Evolutionary conservation across 37 sponge, comb jelly and placozoan species (phyloP), one percentile per base, ranked within the genome.

Genomic region (Haliclona indistincta): DNA sequence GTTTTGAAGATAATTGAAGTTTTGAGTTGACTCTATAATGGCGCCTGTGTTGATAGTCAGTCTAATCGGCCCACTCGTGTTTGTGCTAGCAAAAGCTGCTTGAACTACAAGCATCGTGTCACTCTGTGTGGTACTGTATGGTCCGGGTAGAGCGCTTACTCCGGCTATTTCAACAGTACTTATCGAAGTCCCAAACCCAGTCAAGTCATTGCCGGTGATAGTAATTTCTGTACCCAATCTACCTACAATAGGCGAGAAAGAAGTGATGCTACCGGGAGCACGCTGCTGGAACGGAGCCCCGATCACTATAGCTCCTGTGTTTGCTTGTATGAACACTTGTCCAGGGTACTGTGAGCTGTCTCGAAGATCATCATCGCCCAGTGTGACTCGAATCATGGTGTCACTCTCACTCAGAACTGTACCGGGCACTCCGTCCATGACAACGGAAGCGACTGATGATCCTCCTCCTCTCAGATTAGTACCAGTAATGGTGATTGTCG

Each of bases 391-490:
- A 36, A 89, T 70, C 1, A 36, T 0, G 0, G 68, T 70, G 41
- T 61, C 52, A 13, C 56, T 70, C n/a, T 43, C 33, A 29, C 26
- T 56, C 36, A 43, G 28, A 2, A 89, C 64, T n/a, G 30, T 56
- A 10, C 38, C 71, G n/a, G 49, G n/a, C 1, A 84, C 90, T 40
- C 85, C 78, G 70, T 89, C 84, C n/a, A 89, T 64, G 56, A 65
- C 80, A 19, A 89, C 72, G 8, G 33, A 15, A 28, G 38, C 15
- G 0, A 76, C 43, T 40, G 25, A 25, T 3, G 26, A 40, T 3
- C 85, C 90, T 28, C 85, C 90, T 2, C 85, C 90, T 5, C 84
- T 71, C 4, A 89, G 77, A 54, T 84, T 84, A 7, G 78, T 71
- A 2, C 85, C 85, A 44, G 10, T 55, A 20, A 92, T 83, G 20